Evolutionary conservation across 2,113 vertebrate genomes (phyloP), one percentile per base, ranked within the genome.

Genomic region (Oncorhynchus gorbuscha): DNA sequence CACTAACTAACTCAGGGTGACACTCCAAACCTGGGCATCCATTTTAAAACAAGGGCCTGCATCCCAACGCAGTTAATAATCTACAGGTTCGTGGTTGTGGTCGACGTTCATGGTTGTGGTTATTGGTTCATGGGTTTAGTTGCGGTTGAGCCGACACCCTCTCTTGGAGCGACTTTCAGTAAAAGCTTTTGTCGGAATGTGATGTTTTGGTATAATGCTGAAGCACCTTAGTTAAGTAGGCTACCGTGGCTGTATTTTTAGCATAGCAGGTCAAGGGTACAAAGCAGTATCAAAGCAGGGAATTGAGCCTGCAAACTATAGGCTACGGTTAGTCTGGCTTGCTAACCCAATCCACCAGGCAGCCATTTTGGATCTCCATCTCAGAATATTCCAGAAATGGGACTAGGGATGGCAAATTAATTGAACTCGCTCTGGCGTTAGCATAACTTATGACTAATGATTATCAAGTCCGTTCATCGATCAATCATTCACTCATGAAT

Each of bases 11-110:
- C 51, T 86, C 87, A 80, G 90, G 88, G 5, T 81, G 83, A 91
- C 88, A 92, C 90, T 85, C 88, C 90, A 93, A 93, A 91, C 91
- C 89, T 93, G 91, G 92, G 85, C 92, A 94, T 94, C 92, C 95
- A 93, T 92, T 92, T 90, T 91, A 90, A 92, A 90, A 91, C 89
- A 90, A 84, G 85, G 85, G 84, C 39, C 35, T 55, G 35, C 24
- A 12, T 88, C 90, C 88, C 73, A 79, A 76, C 79, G 16, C 75
- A 84, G 86, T 89, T 87, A 89, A 75, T 86, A 88, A 75, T 87
- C 79, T 85, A 83, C 81, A 79, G 82, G 18, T 9, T 22, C n/a
- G 69, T 82, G 87, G 83, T 81, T 87, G 89, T 86, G 86, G 85
- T 85, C 85, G 88, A 86, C 67, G 83, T 79, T 55, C 16, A 81